Conservation (phyloP, 2,797 vertebrate genomes). For the Melanitta fusca region DNA sequence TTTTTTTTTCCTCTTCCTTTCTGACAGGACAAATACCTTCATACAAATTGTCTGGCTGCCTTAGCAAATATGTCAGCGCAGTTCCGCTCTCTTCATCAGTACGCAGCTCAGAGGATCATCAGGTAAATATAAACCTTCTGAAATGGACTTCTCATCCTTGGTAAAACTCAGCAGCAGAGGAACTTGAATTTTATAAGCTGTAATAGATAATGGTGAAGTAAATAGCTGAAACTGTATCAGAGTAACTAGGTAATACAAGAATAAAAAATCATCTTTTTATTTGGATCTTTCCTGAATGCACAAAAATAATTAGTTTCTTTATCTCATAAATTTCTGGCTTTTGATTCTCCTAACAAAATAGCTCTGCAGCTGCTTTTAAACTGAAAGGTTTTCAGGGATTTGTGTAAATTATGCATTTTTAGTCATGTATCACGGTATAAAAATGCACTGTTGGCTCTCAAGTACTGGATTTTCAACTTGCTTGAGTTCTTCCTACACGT, state of each 20-base stretch:
- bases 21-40: conserved; percentile 96
- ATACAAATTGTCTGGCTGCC: conserved; percentile 97
- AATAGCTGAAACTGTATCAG: background rate
- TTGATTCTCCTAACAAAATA: background rate
- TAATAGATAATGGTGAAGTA: background rate
- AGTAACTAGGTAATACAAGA: background rate
- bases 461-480: background rate
- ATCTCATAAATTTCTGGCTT: background rate
- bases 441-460: background rate
- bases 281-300: background rate
- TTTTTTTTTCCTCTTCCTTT: background rate
- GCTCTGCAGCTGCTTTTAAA: background rate
- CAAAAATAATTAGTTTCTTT: background rate
- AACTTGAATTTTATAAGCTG: background rate
- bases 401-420: background rate
- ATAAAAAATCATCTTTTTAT: background rate
- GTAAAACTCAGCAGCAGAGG: background rate
- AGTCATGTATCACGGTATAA: background rate
- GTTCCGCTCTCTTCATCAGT: conserved; percentile 97
- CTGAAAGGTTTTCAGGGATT: background rate
- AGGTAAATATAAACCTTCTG: conserved; percentile 81
- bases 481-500: background rate
- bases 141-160: background rate
- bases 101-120: conserved; percentile 98
- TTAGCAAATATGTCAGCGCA: conserved; percentile 98